These are phyloP conservation scores for Trachelus troglodyta DNA, from an alignment of 2,888 invertebrate genomes.

Conservation along the genomic window DNA sequence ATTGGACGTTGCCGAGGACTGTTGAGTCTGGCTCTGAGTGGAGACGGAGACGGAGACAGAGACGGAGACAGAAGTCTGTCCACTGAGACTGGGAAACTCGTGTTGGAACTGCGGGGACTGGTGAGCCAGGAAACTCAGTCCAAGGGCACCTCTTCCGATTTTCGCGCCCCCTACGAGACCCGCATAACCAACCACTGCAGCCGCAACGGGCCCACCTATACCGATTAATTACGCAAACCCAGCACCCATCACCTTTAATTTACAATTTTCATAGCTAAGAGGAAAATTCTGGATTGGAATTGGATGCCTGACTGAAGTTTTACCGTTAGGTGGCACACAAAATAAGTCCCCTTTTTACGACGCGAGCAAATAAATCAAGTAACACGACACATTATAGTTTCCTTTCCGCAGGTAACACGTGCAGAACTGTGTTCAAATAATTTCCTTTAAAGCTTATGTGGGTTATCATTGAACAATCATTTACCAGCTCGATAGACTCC, in stretches of 20 bases:
- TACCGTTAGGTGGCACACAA: neutral
- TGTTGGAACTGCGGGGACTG: constrained; percentile 93
- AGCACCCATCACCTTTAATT: constrained; percentile 29
- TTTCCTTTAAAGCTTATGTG: neutral
- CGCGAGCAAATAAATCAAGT: neutral
- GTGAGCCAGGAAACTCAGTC: constrained; percentile 69
- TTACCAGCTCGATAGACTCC: neutral
- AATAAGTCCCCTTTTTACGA: neutral
- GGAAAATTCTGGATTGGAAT: neutral
- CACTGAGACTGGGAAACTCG: constrained; percentile 89
- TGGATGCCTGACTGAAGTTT: neutral
- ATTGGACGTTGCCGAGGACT: constrained; percentile 52
- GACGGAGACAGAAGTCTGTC: constrained; percentile 49
- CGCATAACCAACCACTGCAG: constrained; percentile 68
- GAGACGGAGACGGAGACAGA: constrained; percentile 53
- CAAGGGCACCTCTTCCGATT: constrained; percentile 66
- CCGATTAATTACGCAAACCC: constrained; percentile 46
- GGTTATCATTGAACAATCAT: neutral
- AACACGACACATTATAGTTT: neutral
- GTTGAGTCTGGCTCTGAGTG: constrained; percentile 54
- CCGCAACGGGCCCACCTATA: constrained; percentile 54
- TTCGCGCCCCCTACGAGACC: constrained; percentile 73
- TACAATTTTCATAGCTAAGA: neutral
- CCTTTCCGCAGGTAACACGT: neutral
- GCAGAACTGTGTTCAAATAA: neutral